These are phyloP conservation scores for Leptoteleia sp. DNA, from an alignment of 1,140 invertebrate species.

Conservation along the genomic window DNA sequence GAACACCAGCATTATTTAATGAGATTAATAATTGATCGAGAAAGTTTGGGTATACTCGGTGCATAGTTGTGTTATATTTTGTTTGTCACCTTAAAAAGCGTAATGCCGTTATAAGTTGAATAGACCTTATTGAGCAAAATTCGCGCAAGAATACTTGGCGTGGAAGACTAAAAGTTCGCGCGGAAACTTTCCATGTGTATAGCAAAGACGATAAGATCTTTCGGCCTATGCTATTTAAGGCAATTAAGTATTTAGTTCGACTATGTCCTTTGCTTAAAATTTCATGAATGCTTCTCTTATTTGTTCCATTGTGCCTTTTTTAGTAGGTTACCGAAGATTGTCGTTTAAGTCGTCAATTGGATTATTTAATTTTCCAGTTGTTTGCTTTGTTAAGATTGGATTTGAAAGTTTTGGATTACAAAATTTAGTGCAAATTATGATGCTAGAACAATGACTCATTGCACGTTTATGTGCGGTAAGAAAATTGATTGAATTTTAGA, in stretches of 20 bases:
- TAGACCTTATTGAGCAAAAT: conserved; percentile 58
- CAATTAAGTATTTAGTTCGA: conserved; percentile 60
- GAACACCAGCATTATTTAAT: conserved; percentile 24
- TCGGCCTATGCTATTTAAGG: conserved; percentile 49
- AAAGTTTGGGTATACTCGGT: conserved; percentile 21
- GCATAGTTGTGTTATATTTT: conserved; percentile 45
- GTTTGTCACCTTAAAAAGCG: conserved; percentile 56
- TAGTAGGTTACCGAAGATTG: conserved; percentile 38
- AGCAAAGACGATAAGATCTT: conserved; percentile 56
- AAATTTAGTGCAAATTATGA: too few species aligned
- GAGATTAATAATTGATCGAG: conserved; percentile 35
- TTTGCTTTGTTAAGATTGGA: too few species aligned
- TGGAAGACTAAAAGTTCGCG: conserved; percentile 56
- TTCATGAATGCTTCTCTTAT: conserved; percentile 44
- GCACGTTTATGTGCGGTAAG: too few species aligned
- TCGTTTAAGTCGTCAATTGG: conserved; percentile 11
- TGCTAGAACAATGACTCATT: too few species aligned
- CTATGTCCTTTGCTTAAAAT: conserved; percentile 58
- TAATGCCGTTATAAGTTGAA: conserved; percentile 44
- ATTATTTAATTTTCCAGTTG: conserved; percentile 29
- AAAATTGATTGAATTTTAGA: too few species aligned
- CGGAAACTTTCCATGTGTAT: conserved; percentile 52
- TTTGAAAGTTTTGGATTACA: too few species aligned
- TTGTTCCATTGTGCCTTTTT: conserved; percentile 32
- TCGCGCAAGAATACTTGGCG: conserved; percentile 41